Conservation (phyloP, 2,888 invertebrate species). For the Lepeophtheirus nordmannii region DNA sequence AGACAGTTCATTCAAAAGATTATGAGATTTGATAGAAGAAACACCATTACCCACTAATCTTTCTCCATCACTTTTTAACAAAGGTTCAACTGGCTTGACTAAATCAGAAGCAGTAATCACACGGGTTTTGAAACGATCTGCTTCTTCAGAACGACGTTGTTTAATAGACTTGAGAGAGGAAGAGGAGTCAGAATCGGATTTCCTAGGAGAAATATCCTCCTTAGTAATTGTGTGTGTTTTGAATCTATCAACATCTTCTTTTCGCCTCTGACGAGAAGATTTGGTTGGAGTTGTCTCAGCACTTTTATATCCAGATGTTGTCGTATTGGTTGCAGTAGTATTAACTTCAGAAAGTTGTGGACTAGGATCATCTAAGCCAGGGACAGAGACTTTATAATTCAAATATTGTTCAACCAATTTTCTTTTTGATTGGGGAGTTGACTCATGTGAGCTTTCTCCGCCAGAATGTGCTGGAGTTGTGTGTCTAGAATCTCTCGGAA, state of each 20-base stretch:
- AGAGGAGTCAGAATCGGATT: slow-evolving; percentile 37
- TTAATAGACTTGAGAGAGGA: slow-evolving; percentile 43
- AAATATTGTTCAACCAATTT: not conserved
- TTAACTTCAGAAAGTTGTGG: not conserved
- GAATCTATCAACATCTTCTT: slow-evolving; percentile 54
- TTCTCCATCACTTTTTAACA: slow-evolving; percentile 25
- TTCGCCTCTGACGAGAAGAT: slow-evolving; percentile 50
- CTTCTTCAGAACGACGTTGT: slow-evolving; percentile 49
- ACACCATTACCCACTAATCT: slow-evolving; percentile 1
- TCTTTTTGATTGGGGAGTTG: slow-evolving; percentile 10
- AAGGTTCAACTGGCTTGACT: slow-evolving; percentile 29
- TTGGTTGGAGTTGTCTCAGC: slow-evolving; percentile 30
- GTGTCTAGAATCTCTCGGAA: slow-evolving; percentile 16
- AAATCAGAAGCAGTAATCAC: slow-evolving; percentile 35
- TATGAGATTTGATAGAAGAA: slow-evolving; percentile 22
- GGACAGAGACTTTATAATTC: slow-evolving; percentile 4
- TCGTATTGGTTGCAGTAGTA: not conserved
- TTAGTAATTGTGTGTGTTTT: slow-evolving; percentile 46
- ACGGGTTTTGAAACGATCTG: slow-evolving; percentile 56
- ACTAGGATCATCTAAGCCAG: not conserved
- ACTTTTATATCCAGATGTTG: slow-evolving; percentile 20
- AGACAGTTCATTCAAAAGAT: slow-evolving; percentile 36
- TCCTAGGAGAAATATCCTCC: slow-evolving; percentile 36
- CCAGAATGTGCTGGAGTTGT: slow-evolving; percentile 14
- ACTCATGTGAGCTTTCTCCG: slow-evolving; percentile 9